Base-by-base conservation (phyloP, 2,797 vertebrate species). In the Gila robusta region DNA sequence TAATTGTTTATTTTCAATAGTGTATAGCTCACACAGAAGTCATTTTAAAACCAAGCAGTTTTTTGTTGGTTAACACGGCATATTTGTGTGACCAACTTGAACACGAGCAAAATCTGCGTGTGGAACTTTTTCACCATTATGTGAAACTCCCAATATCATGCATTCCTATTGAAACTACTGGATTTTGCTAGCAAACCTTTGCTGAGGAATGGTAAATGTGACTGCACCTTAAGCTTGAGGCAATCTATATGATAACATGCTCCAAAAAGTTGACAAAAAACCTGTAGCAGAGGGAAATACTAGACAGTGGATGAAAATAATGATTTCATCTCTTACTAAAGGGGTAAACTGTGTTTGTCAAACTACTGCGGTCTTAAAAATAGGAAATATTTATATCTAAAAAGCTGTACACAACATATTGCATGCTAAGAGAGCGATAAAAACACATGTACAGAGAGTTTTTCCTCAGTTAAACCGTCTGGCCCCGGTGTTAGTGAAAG, bases 391-490 rank as follows among this genome's bases (percentile, higher is more conserved):
- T 54, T 19, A 14, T n/a, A 16, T 54, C 44, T 7, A 19, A n/a
- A 81, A 67, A 3, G 12, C 21, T 59, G 52, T 52, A 78, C 21
- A 8, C 11, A 56, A 77, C 12, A 59, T 10, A 7, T n/a, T 26
- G 11, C 66, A 54, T 69, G 47, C 7, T 39, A 70, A 70, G 66
- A 37, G 32, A 81, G 21, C 3, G 23, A 79, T 19, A 14, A 8
- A 41, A 62, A 62, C 32, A 62, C n/a, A 19, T 19, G 21, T 37
- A 26, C 54, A 26, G 2, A 32, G 47, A 35, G 78, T 37, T 81
- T 82, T 82, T 82, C 80, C 35, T 82, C 67, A 71, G 39, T 82
- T 82, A 82, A 82, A 56, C 21, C 14, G 35, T 39, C 23, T 70
- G 79, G n/a, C 64, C 64, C 37, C 3, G 11, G 35, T 59, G n/a